Evolutionary conservation across 2,113 vertebrate species (phyloP).

Genomic region (Montifringilla adamsi): DNA sequence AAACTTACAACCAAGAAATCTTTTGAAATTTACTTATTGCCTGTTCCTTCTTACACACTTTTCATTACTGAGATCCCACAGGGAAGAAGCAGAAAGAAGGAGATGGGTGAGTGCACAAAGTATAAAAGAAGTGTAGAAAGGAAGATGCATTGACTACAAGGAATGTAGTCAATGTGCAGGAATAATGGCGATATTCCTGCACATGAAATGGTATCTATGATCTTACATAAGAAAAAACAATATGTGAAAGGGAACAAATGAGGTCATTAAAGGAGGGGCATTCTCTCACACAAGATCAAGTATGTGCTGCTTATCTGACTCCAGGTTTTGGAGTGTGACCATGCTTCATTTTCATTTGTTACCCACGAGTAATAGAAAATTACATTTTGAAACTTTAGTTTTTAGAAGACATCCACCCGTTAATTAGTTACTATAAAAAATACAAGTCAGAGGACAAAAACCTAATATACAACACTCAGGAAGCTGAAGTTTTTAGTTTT

Average conservation of each 20-base stretch:
- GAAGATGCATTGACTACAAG: neutral
- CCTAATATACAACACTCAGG: neutral
- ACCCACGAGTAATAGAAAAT: neutral
- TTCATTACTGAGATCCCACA: neutral
- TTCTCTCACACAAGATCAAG: neutral
- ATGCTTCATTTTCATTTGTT: neutral
- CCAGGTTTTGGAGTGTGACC: neutral
- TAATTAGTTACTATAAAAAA: neutral
- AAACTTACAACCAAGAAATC: neutral
- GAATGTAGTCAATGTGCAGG: neutral
- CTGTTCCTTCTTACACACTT: neutral
- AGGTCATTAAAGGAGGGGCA: neutral
- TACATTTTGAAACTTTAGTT: neutral
- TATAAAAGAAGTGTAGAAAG: neutral
- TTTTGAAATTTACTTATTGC: neutral
- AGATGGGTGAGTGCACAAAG: neutral
- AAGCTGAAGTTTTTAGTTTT: neutral
- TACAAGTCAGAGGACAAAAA: neutral
- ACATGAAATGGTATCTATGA: neutral
- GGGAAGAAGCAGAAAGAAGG: neutral
- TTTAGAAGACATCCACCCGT: neutral
- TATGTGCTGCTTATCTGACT: neutral
- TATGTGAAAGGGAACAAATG: rapidly evolving
- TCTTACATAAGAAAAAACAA: neutral
- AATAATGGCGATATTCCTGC: neutral